Conservation (phyloP, 1,140 invertebrate genomes). For the Anastatus disparis region DNA sequence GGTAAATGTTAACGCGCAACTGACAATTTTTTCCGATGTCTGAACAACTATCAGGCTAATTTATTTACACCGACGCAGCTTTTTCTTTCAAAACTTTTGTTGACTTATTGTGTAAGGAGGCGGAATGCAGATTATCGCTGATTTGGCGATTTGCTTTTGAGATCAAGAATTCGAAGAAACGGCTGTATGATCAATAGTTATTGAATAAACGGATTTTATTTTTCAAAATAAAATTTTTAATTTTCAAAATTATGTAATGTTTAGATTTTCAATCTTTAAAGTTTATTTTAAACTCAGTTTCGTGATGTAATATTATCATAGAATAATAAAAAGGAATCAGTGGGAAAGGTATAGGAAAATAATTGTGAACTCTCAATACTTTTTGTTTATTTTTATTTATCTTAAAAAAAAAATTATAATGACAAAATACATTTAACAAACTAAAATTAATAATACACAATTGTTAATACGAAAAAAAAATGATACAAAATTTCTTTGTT, state of each 20-base stretch:
- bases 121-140: constrained; percentile 11
- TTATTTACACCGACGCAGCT: constrained; percentile 18
- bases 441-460: constrained; percentile 19
- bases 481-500: neutral
- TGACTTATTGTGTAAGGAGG: constrained; percentile 13
- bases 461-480: neutral
- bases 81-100: constrained; percentile 4
- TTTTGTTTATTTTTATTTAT: constrained; percentile 8
- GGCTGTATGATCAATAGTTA: neutral
- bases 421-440: neutral
- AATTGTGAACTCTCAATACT: neutral
- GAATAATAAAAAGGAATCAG: too few species aligned
- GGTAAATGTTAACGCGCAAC: neutral
- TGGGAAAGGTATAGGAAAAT: too few species aligned
- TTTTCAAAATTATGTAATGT: too few species aligned
- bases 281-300: too few species aligned
- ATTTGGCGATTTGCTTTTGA: neutral
- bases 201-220: neutral
- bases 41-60: neutral
- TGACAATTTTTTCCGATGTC: too few species aligned
- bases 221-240: neutral
- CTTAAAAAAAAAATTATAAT: neutral
- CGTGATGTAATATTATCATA: too few species aligned
- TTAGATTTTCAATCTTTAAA: too few species aligned
- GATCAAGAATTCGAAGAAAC: neutral